Evolutionary conservation across 2,888 invertebrate genomes (phyloP).

Genomic region (Drosophila lutescens): DNA sequence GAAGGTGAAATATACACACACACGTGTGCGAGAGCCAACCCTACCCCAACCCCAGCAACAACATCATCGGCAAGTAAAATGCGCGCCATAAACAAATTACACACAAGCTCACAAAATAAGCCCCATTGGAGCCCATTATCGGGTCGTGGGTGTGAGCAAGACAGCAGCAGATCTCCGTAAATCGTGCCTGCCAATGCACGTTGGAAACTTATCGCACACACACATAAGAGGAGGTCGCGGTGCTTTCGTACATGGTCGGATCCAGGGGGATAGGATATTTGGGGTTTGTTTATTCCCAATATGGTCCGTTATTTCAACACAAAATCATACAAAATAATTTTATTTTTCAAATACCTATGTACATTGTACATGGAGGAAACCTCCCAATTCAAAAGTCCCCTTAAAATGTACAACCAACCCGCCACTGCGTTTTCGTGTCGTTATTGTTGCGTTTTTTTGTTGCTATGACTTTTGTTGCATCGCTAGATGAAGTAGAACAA

Average conservation of each 20-base stretch:
- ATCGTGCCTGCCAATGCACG: slow-evolving; percentile 33
- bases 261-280: neutral
- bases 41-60: slow-evolving; percentile 61
- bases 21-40: slow-evolving; percentile 46
- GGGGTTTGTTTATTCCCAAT: neutral
- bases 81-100: slow-evolving; percentile 72
- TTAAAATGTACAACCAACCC: neutral
- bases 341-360: neutral
- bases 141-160: slow-evolving; percentile 22
- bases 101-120: slow-evolving; percentile 24
- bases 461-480: slow-evolving; percentile 35
- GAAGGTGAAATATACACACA: slow-evolving; percentile 29
- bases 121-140: slow-evolving; percentile 16
- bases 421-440: neutral
- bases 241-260: slow-evolving; percentile 33
- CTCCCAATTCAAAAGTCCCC: neutral
- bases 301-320: neutral
- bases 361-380: no score
- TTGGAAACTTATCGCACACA: slow-evolving; percentile 45
- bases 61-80: slow-evolving; percentile 43
- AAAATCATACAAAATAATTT: neutral
- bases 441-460: slow-evolving; percentile 20
- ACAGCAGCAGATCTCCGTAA: slow-evolving; percentile 50
- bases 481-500: slow-evolving; percentile 38
- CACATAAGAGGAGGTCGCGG: slow-evolving; percentile 28